Percentiles rank a stretch among this genome's conserved stretches.
These are phyloP conservation scores for Helicoverpa zea DNA, from an alignment of 1,140 invertebrate species.

Conservation along the genomic window DNA sequence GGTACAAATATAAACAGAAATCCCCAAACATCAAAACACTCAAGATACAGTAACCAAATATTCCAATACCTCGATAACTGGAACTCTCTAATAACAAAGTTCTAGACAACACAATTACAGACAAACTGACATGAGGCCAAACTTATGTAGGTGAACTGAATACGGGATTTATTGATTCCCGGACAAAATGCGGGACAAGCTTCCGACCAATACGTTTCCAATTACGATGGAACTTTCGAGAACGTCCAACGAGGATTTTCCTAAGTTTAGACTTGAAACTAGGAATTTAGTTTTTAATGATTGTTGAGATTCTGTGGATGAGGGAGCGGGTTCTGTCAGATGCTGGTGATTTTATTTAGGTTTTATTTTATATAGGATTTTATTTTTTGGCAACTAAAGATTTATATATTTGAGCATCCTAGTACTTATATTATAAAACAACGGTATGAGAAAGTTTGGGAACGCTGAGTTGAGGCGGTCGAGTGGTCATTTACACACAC, in stretches of 20 bases:
- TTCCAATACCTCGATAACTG: neutral
- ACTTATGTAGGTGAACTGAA: slow-evolving; percentile 43
- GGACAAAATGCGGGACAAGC: slow-evolving; percentile 34
- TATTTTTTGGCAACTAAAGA: no score
- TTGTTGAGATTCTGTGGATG: neutral
- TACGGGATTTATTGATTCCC: slow-evolving; percentile 52
- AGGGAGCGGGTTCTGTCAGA: neutral
- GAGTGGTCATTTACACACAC: no score
- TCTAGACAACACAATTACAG: slow-evolving; percentile 36
- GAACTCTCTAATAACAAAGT: slow-evolving; percentile 32
- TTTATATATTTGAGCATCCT: no score
- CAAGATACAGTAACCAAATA: neutral
- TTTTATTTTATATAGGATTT: no score
- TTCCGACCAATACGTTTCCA: slow-evolving; percentile 41
- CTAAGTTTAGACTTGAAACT: slow-evolving; percentile 39
- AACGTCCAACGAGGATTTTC: slow-evolving; percentile 8
- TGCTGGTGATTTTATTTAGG: no score
- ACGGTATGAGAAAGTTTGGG: no score
- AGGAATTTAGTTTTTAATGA: slow-evolving; percentile 43
- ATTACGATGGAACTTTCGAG: slow-evolving; percentile 44
- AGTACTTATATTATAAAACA: no score
- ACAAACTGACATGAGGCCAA: slow-evolving; percentile 30
- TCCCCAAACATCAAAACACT: neutral
- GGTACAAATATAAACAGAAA: neutral
- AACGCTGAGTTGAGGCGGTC: no score